Base-by-base conservation (phyloP, 2,888 invertebrate genomes). In the Scaptomyza flava region DNA sequence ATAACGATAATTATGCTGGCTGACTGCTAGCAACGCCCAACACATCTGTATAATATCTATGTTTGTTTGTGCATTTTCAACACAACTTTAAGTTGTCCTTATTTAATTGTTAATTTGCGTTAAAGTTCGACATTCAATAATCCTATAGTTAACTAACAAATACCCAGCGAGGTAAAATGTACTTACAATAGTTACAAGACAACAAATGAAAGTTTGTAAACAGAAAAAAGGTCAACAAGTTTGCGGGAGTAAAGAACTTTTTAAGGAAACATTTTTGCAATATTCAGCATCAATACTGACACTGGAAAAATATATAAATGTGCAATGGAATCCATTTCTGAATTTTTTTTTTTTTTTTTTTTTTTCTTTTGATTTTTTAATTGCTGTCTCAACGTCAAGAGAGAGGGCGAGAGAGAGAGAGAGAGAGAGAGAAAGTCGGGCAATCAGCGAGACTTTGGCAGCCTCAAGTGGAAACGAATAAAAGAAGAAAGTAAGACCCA, bases 1-100 rank as follows among this genome's bases (percentile, higher is more conserved):
- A 62, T 68, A 77, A 65, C 57, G 57, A 79, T 62, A 79, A 77
- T 79, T 77, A 77, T 77, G 80, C 73, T 68, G 81, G 77, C 68
- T 73, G 77, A 63, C 62, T 54, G 41, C 54, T 27, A 23, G 45
- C 20, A 41, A 38, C 45, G 23, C 20, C 53, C 42, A 56, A 58
- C 38, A 51, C 48, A 34, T 45, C 9, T 31, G 7, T n/a, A 20
- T 34, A 2, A 27, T 38, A 2, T n/a, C 6, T 20, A 31, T 59
- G 20, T 54, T 12, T 43, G 53, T 56, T 46, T 41, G 27, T 20
- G 41, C 41, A 31, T 57, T 33, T 38, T 38, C 43, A 72, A 51
- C 51, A 52, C 43, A 66, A 72, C 61, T 66, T 43, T 36, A 36
- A 23, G 30, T 36, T 53, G 27, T 17, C 30, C 36, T 43, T 45